Conservation (phyloP, 2,888 invertebrate species). For the Saturnia japonica region DNA sequence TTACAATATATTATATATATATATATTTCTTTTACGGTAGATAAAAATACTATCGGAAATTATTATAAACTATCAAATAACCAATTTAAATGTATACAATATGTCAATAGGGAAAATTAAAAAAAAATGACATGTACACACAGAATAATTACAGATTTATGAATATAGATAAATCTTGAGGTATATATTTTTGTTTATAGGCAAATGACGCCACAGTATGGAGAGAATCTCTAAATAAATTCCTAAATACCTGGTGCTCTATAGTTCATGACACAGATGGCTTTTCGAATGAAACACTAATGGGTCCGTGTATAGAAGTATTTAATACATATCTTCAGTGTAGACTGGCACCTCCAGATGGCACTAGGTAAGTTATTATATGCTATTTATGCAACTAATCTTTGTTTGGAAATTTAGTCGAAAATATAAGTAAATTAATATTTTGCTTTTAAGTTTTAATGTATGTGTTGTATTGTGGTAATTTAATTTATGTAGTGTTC, state of each 20-base stretch:
- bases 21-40: too few relatives aligned
- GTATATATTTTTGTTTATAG: slow-evolving; percentile 39
- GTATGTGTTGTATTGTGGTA: too few relatives aligned
- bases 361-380: slow-evolving; percentile 69
- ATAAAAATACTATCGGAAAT: too few relatives aligned
- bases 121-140: too few relatives aligned
- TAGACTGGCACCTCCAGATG: slow-evolving; percentile 92
- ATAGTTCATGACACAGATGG: slow-evolving; percentile 68
- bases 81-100: too few relatives aligned
- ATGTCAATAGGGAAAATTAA: too few relatives aligned
- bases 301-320: slow-evolving; percentile 80
- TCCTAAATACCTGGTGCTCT: slow-evolving; percentile 75
- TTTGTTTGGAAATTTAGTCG: not conserved
- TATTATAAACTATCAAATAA: too few relatives aligned
- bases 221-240: slow-evolving; percentile 75
- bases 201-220: slow-evolving; percentile 71
- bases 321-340: slow-evolving; percentile 91
- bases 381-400: not conserved
- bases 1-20: too few relatives aligned
- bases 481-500: too few relatives aligned
- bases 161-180: slow-evolving; percentile 6
- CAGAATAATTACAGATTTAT: not conserved
- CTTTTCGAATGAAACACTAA: slow-evolving; percentile 61
- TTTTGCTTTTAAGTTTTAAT: not conserved
- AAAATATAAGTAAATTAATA: not conserved